Base-by-base conservation (phyloP, 64 coral and sea anemone genomes). In the Catalaphyllia jardinei region DNA sequence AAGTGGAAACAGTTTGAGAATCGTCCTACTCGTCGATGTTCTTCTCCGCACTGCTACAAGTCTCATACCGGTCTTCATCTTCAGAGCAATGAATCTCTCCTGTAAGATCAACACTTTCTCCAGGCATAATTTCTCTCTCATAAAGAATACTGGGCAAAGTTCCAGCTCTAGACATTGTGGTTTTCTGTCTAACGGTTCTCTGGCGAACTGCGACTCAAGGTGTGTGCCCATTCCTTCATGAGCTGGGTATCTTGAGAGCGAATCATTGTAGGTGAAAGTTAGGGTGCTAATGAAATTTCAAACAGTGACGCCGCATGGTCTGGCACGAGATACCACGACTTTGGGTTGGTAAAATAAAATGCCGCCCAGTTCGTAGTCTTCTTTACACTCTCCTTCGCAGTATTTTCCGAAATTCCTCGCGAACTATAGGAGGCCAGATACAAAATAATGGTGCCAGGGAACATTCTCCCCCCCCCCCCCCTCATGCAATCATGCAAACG, bases 281-380 rank as follows among this genome's bases (percentile, higher is more conserved):
- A 52, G 24, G 49, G 39, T 64, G 63, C 49, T 29, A 92, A 28
- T 52, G 91, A 84, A 13, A 80, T 67, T 33, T 77, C 29, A 69
- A 46, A 62, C 0, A 92, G 84, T 50, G 74, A 17, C 65, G 63
- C 29, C 13, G 77, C 49, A 60, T 77, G 62, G 51, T 88, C 55
- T 79, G 93, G 88, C 33, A 82, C 71, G 22, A 82, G 82, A 90
- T 94, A 94, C 82, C 93, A 94, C 11, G 88, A 86, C 27, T 65
- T 90, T 8, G 60, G 72, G 13, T 55, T 55, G 52, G 52, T 55
- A 55, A 55, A 55, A 14, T 55, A 55, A 14, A 11, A 55, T 25
- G 33, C 81, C 16, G 72, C 14, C 60, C 85, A 88, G 22, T 71
- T 20, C 0, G 77, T 85, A 39, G 86, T 86, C n/a, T 67, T 63